Percentiles rank a stretch among this genome's conserved stretches.
These are phyloP conservation scores for Romanomermis culicivorax DNA, from an alignment of 2,888 invertebrate species.

Conservation along the genomic window DNA sequence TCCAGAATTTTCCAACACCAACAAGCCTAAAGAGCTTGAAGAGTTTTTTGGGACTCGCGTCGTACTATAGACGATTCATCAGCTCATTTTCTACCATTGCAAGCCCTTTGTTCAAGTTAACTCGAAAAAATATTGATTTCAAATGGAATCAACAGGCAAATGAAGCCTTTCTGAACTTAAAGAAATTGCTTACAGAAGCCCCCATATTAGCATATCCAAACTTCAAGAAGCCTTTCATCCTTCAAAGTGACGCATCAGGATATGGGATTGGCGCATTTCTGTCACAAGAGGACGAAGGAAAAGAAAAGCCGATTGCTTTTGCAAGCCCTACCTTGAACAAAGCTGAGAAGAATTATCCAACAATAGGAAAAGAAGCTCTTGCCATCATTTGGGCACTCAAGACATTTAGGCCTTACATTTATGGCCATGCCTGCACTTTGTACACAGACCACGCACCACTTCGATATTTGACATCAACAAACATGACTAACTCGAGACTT, in stretches of 20 bases:
- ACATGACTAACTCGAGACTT: background rate
- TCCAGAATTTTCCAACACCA: background rate
- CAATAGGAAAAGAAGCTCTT: conserved; percentile 11
- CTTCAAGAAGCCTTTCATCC: conserved; percentile 3
- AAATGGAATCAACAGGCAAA: conserved; percentile 6
- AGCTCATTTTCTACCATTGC: background rate
- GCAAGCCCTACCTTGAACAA: conserved; percentile 7
- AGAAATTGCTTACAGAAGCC: background rate
- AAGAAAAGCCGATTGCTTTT: conserved; percentile 10
- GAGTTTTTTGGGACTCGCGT: conserved; percentile 3
- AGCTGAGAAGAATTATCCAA: conserved; percentile 12
- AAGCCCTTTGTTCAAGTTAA: background rate
- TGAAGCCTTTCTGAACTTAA: conserved; percentile 5
- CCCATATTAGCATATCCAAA: conserved; percentile 9
- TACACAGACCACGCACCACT: conserved; percentile 10
- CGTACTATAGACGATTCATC: conserved; percentile 5
- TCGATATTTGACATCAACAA: conserved; percentile 3
- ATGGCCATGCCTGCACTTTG: background rate
- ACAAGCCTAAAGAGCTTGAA: background rate
- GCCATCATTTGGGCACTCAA: conserved; percentile 12
- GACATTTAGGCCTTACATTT: conserved; percentile 8
- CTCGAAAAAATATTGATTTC: background rate
- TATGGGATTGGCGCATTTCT: background rate
- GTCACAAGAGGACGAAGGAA: background rate
- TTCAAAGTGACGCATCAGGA: conserved; percentile 7